phyloP scores from a whole-genome alignment of 2,113 vertebrate species.

The Saccopteryx bilineata region DNA sequence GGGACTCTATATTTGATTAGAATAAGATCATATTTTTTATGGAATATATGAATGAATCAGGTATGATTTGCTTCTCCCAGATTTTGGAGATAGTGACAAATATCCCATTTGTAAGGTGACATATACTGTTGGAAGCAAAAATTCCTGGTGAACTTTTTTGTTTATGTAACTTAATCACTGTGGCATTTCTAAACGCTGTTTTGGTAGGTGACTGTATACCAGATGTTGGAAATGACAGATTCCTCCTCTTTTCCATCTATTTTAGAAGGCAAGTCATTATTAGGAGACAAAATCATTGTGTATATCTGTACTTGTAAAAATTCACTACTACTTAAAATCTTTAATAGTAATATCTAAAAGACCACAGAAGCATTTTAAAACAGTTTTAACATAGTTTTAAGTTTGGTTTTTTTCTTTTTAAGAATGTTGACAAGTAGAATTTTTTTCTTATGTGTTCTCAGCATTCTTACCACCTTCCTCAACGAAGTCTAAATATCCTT shows the following conservation, averaged over 20 bases:
- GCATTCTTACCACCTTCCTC: not conserved
- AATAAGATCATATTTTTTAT: conserved; percentile 38
- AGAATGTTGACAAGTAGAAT: not conserved
- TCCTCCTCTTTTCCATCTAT: not conserved
- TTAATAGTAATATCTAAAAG: conserved; percentile 28
- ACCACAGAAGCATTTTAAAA: conserved; percentile 39
- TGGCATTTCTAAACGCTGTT: conserved; percentile 50
- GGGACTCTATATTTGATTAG: not conserved
- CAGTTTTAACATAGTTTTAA: conserved; percentile 17
- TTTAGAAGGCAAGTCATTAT: conserved; percentile 37
- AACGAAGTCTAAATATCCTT: not conserved
- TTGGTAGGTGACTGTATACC: conserved; percentile 23
- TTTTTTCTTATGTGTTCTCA: not conserved
- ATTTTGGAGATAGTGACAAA: conserved; percentile 38
- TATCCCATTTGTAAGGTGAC: not conserved
- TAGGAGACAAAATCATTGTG: conserved; percentile 9
- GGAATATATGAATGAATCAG: conserved; percentile 25
- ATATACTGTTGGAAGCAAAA: conserved; percentile 5
- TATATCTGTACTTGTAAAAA: not conserved
- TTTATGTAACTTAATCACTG: not conserved
- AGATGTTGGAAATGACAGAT: conserved; percentile 16
- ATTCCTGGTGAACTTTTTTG: not conserved
- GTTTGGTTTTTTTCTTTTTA: not conserved
- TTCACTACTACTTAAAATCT: conserved; percentile 35
- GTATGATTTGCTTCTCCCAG: conserved; percentile 39